These are phyloP conservation scores for Scolopax rusticola DNA, from an alignment of 2,797 vertebrate genomes.

Conservation along the genomic window DNA sequence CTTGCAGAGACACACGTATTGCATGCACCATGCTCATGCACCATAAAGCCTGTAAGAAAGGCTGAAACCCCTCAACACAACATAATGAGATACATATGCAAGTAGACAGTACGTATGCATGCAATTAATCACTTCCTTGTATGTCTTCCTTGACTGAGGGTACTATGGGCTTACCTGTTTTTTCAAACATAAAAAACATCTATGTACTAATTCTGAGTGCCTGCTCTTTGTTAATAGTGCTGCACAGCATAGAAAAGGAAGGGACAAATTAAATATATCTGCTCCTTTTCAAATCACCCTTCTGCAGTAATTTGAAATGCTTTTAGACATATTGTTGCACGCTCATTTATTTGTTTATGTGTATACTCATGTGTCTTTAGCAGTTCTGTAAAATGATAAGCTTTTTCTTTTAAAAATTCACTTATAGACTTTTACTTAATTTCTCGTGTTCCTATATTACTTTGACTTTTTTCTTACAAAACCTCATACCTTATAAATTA, in stretches of 20 bases:
- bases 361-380: not conserved
- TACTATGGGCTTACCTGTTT: not conserved
- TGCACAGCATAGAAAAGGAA: not conserved
- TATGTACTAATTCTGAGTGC: not conserved
- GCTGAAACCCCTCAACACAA: not conserved
- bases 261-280: not conserved
- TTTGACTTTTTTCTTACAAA: slow-evolving; percentile 62
- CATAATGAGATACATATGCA: not conserved
- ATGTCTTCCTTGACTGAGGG: not conserved
- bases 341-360: not conserved
- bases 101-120: not conserved
- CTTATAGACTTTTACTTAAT: slow-evolving; percentile 10
- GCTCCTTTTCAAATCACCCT: not conserved
- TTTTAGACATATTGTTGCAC: not conserved
- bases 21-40: not conserved
- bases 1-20: not conserved
- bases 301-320: not conserved
- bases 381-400: not conserved
- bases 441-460: slow-evolving; percentile 10
- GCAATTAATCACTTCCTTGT: not conserved
- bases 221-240: not conserved
- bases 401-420: slow-evolving; percentile 16
- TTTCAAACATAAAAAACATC: not conserved
- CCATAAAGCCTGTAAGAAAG: not conserved
- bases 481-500: slow-evolving; percentile 67